A percentile compares a stretch with the other conserved stretches of the same genome.
phyloP scores from a whole-genome alignment of 30 jellyfish, hydroid and myxozoan genomes.

The Aurelia aurita region DNA sequence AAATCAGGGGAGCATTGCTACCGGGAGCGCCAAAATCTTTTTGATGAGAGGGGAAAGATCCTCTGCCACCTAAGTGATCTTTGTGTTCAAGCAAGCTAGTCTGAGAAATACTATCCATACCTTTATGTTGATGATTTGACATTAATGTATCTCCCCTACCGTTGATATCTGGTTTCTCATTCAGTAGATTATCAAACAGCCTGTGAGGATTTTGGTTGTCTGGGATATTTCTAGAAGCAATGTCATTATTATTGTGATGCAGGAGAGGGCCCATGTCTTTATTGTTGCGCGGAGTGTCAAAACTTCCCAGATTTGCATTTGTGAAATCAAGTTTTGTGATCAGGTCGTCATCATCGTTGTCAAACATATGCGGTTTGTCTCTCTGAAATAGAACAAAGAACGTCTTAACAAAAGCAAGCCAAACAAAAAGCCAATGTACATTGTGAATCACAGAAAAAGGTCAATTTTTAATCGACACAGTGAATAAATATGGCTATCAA shows the following conservation, averaged over 20 bases:
- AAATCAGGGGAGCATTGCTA: neutral
- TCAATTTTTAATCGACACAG: too few relatives aligned
- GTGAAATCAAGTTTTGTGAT: conserved; percentile 26
- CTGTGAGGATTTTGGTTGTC: neutral
- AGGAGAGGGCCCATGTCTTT: too few relatives aligned
- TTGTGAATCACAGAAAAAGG: too few relatives aligned
- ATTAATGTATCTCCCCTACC: neutral
- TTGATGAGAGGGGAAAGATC: neutral
- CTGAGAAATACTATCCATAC: conserved; percentile 1
- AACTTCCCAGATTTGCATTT: neutral
- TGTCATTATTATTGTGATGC: too few relatives aligned
- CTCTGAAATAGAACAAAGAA: conserved; percentile 24
- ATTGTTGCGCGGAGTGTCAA: neutral
- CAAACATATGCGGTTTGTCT: conserved; percentile 20
- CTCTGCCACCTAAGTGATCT: neutral
- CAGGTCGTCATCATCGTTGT: neutral
- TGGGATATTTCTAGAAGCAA: too few relatives aligned
- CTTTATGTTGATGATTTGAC: neutral
- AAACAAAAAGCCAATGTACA: too few relatives aligned
- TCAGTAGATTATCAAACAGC: conserved; percentile 1
- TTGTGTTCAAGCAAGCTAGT: neutral
- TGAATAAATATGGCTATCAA: too few relatives aligned
- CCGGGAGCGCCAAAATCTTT: conserved; percentile 27
- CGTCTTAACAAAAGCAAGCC: neutral
- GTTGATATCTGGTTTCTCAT: neutral